A percentile compares a stretch with the other conserved stretches of the same genome.
phyloP scores from a whole-genome alignment of 23 tunicate genomes.

The Aplidium turbinatum region DNA sequence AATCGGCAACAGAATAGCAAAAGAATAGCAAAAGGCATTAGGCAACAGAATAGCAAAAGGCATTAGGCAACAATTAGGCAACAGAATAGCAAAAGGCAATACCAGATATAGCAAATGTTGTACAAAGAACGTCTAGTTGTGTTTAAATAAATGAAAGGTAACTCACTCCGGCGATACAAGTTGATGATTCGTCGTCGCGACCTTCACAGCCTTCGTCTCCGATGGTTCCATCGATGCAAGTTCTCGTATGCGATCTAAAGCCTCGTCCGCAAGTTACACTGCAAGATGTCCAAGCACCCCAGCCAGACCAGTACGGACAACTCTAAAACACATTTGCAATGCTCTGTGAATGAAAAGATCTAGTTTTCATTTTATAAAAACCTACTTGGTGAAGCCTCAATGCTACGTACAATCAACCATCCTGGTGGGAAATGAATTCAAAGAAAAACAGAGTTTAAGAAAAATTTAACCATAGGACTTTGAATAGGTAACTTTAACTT shows the following conservation, averaged over 20 bases:
- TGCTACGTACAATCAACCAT: not conserved
- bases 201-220: conserved; percentile 51
- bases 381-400: conserved; percentile 73
- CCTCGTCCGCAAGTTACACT: conserved; percentile 69
- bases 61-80: too few species aligned
- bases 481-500: not conserved
- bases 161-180: conserved; percentile 55
- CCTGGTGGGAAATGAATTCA: too few species aligned
- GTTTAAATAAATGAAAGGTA: too few species aligned
- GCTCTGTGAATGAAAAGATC: conserved; percentile 51
- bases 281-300: conserved; percentile 73
- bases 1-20: too few species aligned
- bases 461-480: too few species aligned
- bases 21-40: too few species aligned
- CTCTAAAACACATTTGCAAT: conserved; percentile 27
- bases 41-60: too few species aligned
- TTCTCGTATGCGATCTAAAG: conserved; percentile 41
- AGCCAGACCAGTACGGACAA: conserved; percentile 60
- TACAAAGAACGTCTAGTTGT: too few species aligned
- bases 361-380: conserved; percentile 50
- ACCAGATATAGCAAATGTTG: too few species aligned
- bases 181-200: not conserved
- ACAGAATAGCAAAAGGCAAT: too few species aligned
- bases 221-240: conserved; percentile 34
- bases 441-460: too few species aligned